Evolutionary conservation across 2,113 vertebrate genomes (phyloP).

Genomic region (Serinus canaria): DNA sequence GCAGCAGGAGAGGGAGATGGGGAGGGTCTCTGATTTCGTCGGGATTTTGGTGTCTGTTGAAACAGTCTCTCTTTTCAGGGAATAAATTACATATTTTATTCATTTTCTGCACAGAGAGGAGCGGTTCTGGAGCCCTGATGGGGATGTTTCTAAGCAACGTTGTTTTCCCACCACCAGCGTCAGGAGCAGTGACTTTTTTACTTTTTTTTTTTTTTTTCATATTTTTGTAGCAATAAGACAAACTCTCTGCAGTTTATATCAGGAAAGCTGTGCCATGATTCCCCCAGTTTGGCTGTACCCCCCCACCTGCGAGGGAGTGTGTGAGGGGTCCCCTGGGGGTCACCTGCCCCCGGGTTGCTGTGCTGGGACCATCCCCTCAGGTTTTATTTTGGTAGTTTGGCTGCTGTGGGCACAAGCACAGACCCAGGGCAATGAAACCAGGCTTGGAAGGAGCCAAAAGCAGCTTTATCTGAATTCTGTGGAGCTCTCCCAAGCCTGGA

Average conservation of each 20-base stretch:
- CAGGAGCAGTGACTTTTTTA: background rate
- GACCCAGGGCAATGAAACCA: background rate
- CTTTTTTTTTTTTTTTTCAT: background rate
- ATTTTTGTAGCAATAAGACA: constrained; percentile 15
- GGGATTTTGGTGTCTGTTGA: background rate
- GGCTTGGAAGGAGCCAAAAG: background rate
- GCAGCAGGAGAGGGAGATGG: background rate
- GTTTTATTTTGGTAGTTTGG: background rate
- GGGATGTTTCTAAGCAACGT: constrained; percentile 66
- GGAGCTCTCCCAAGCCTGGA: background rate
- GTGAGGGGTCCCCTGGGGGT: background rate
- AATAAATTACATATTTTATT: constrained; percentile 38
- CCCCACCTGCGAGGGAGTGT: background rate
- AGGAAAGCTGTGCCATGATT: background rate
- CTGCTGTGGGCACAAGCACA: background rate
- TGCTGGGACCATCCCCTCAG: accelerated
- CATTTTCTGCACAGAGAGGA: constrained; percentile 32
- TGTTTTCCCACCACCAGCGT: constrained; percentile 43
- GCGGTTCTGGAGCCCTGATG: constrained; percentile 9
- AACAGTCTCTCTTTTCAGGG: background rate
- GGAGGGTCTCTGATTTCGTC: background rate
- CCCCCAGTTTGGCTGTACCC: background rate
- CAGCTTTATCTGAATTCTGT: background rate
- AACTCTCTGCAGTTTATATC: background rate
- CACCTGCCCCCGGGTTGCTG: background rate